Conservation (phyloP, 2,888 invertebrate genomes). For the Polydrusus cervinus region DNA sequence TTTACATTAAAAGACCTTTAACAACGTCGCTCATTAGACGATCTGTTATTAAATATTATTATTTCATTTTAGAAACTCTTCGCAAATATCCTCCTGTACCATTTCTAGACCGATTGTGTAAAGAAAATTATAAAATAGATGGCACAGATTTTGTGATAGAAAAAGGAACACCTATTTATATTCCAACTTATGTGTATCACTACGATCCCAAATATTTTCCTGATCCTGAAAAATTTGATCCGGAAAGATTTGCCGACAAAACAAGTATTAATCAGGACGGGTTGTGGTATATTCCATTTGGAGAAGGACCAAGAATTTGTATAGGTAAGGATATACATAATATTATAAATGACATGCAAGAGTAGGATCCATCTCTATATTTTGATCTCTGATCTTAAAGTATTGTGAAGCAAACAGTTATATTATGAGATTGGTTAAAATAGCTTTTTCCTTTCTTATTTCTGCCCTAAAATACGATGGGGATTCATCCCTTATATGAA, state of each 20-base stretch:
- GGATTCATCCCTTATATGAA: too few species aligned
- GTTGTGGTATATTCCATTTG: conserved; percentile 62
- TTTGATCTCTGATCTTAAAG: too few species aligned
- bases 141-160: conserved; percentile 62
- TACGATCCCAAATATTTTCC: conserved; percentile 63
- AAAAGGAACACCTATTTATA: conserved; percentile 66
- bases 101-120: conserved; percentile 63
- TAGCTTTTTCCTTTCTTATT: too few species aligned
- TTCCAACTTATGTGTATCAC: conserved; percentile 62
- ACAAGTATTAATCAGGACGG: conserved; percentile 56
- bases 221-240: conserved; percentile 61
- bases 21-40: too few species aligned
- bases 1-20: too few species aligned
- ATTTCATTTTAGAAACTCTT: conserved; percentile 67
- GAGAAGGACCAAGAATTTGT: conserved; percentile 63
- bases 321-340: conserved; percentile 63
- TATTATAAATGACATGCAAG: too few species aligned
- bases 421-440: too few species aligned
- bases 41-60: too few species aligned
- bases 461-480: too few species aligned
- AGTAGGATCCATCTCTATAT: too few species aligned
- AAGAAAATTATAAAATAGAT: conserved; percentile 61
- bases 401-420: too few species aligned
- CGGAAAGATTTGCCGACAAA: conserved; percentile 61
- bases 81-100: conserved; percentile 69